Percentiles rank a stretch among this genome's conserved stretches.
Conservation (phyloP, 2,797 vertebrate species). For the Bufotes viridis region DNA sequence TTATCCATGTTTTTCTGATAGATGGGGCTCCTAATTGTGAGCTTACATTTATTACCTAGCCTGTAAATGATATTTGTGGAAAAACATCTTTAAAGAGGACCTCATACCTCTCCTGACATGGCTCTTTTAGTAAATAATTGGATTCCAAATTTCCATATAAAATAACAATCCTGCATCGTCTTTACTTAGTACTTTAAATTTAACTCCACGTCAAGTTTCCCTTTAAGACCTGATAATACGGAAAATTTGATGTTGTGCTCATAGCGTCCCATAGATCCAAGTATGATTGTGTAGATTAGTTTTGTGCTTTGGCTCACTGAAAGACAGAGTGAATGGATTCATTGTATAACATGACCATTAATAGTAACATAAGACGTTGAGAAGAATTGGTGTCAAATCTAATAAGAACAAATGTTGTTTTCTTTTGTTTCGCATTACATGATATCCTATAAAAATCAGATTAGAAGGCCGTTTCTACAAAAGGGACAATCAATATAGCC, state of each 20-base stretch:
- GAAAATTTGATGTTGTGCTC: not conserved
- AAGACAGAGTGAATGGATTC: not conserved
- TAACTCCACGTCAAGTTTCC: not conserved
- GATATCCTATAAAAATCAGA: not conserved
- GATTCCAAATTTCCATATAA: too few species aligned
- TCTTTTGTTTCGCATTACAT: not conserved
- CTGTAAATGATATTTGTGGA: too few species aligned
- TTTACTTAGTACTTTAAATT: not conserved
- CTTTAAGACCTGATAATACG: not conserved
- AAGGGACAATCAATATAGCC: not conserved
- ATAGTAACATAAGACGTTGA: not conserved
- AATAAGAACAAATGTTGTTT: not conserved
- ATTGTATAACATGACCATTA: slow-evolving; percentile 15
- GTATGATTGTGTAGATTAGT: not conserved
- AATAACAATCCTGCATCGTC: too few species aligned
- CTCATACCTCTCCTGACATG: too few species aligned
- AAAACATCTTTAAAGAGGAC: too few species aligned
- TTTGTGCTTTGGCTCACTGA: slow-evolving; percentile 1
- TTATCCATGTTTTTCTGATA: too few species aligned
- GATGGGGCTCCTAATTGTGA: too few species aligned
- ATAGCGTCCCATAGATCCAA: not conserved
- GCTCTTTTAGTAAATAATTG: too few species aligned
- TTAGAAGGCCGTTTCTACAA: not conserved
- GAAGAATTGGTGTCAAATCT: not conserved
- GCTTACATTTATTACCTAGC: too few species aligned